Conservation (phyloP, 2,113 vertebrate genomes). For the Ctenodactylus gundi region DNA sequence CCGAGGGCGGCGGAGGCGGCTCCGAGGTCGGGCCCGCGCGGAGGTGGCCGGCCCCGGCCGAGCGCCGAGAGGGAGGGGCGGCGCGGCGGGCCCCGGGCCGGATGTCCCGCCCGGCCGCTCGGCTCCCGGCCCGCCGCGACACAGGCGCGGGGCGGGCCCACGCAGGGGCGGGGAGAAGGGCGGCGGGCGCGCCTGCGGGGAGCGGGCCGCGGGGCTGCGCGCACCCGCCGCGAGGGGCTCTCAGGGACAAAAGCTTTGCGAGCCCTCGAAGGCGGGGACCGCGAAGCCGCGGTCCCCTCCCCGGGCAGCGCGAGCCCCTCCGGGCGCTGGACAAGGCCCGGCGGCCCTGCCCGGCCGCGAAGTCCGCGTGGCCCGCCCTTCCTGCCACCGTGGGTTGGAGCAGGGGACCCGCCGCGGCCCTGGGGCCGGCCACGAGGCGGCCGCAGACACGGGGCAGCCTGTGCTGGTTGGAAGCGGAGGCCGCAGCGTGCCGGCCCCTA, state of each 20-base stretch:
- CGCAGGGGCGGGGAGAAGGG: slow-evolving; percentile 46
- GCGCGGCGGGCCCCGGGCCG: slow-evolving; percentile 51
- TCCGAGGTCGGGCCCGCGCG: neutral
- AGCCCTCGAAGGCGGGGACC: neutral
- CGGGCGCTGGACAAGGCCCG: neutral
- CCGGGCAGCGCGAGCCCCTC: neutral
- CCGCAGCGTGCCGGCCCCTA: neutral
- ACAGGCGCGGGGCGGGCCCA: slow-evolving; percentile 67
- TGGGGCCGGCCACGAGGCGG: too few species aligned
- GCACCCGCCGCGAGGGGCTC: neutral
- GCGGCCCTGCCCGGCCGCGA: neutral
- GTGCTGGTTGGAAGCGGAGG: neutral
- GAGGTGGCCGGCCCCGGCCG: neutral
- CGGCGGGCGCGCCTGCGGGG: neutral
- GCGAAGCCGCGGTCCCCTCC: neutral
- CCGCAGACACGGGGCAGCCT: neutral
- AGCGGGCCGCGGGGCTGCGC: neutral
- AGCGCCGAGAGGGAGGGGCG: neutral
- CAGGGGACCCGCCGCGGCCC: neutral
- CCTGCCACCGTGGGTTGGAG: neutral
- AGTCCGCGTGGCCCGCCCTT: neutral
- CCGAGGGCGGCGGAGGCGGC: neutral
- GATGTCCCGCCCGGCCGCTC: slow-evolving; percentile 76
- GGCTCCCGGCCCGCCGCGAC: slow-evolving; percentile 52
- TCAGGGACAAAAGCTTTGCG: slow-evolving; percentile 30